These are phyloP conservation scores for Clavelina lepadiformis DNA, from an alignment of 23 tunicate species.

Conservation along the genomic window DNA sequence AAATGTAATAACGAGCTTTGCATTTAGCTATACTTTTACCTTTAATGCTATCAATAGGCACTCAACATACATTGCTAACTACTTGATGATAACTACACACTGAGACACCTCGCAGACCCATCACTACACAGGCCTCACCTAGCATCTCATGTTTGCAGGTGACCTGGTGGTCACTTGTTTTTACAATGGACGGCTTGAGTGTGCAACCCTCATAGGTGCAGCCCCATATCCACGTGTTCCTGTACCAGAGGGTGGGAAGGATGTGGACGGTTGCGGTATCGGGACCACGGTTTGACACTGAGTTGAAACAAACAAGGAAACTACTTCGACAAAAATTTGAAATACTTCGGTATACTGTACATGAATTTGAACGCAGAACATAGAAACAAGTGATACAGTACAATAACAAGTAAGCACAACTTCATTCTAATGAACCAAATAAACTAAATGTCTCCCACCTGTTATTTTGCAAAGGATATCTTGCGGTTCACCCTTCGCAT, in stretches of 20 bases:
- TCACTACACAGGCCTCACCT: constrained; percentile 25
- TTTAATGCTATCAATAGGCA: too few species aligned
- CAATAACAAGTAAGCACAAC: background rate
- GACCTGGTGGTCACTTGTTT: constrained; percentile 24
- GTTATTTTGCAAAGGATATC: constrained; percentile 78
- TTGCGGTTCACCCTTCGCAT: constrained; percentile 78
- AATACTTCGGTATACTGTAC: too few species aligned
- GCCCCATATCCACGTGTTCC: constrained; percentile 97
- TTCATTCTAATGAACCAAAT: too few species aligned
- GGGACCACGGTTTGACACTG: constrained; percentile 74
- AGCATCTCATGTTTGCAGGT: constrained; percentile 59
- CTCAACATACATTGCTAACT: too few species aligned
- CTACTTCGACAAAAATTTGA: background rate
- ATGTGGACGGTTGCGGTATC: constrained; percentile 68
- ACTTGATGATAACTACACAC: too few species aligned
- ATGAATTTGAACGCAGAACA: too few species aligned
- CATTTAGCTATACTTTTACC: too few species aligned
- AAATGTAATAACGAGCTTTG: too few species aligned
- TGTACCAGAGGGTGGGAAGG: constrained; percentile 77
- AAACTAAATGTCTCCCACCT: constrained; percentile 23
- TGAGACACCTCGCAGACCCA: background rate
- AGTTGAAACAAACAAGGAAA: too few species aligned
- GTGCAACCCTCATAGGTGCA: constrained; percentile 90
- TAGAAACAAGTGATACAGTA: too few species aligned
- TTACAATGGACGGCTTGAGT: constrained; percentile 64